Evolutionary conservation across 2,888 invertebrate genomes (phyloP), one percentile per base, ranked within the genome.

Genomic region (Metacarcinus magister): DNA sequence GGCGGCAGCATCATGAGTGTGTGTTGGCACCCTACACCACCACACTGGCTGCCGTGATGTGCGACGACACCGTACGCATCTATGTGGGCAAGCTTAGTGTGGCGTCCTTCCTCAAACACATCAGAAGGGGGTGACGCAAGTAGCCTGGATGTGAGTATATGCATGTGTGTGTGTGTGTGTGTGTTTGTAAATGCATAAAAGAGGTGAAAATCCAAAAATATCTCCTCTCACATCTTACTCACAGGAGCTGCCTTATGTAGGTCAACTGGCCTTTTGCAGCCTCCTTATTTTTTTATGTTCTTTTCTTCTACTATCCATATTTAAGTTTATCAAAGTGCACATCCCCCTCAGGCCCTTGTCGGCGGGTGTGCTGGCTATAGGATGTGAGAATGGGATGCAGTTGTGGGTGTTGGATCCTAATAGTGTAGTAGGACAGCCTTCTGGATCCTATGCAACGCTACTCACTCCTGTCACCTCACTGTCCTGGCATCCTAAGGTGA

Each of bases 321-420:
- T 10, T 48, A 48, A 48, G 10, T 48, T 0, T 48, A 2, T 48
- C 48, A 48, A 48, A 13, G 10, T 48, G 2, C 48, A 48, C 48
- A 2, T 13, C 4, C n/a, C 48, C 39, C 13, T 4, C 48, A 98
- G 98, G 97, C 99, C 99, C 0, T 98, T 98, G 97, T 98, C 98
- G 32, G 98, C 98, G 19, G 98, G 98, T 0, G 98, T 99, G 97
- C 98, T 99, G 96, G 99, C 99, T 7, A 98, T 99, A 0, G 99
- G 98, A 0, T 99, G 99, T 98, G 98, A 99, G 97, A 98, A 98
- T 96, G 99, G 99, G 2, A 98, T 99, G 23, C 98, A 99, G 97
- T 98, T 99, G 82, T 99, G 99, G 99, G 98, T 98, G 23, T 98
- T 99, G 90, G 99, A 99, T 97, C 98, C 98, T 4, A 98, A 98